Percentiles rank a stretch among this genome's conserved stretches.
Conservation (phyloP, 2,113 vertebrate genomes). For the Tyrannus savana region DNA sequence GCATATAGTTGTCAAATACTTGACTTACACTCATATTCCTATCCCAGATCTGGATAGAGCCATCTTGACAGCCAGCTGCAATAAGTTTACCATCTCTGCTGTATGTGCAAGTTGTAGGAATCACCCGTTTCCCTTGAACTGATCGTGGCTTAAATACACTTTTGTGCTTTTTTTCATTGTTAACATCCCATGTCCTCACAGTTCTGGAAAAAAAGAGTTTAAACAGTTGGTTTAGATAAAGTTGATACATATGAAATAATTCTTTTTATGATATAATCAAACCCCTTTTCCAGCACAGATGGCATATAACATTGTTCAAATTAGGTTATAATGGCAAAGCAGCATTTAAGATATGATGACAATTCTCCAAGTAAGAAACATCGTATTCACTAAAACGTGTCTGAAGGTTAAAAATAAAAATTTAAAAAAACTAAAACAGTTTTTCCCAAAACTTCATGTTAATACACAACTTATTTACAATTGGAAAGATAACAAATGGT, state of each 20-base stretch:
- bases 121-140: constrained; percentile 90
- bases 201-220: constrained; percentile 77
- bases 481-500: background rate
- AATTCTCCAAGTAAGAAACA: background rate
- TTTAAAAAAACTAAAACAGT: background rate
- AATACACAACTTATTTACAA: background rate
- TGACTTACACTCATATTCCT: constrained; percentile 91
- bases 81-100: constrained; percentile 93
- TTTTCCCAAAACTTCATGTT: background rate
- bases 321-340: background rate
- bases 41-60: constrained; percentile 98
- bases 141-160: constrained; percentile 91
- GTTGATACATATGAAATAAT: background rate
- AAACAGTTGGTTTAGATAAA: background rate
- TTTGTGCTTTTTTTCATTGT: constrained; percentile 92
- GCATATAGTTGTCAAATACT: background rate
- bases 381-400: background rate
- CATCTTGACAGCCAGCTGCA: constrained; percentile 94
- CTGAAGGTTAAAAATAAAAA: background rate
- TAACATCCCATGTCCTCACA: constrained; percentile 94
- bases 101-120: constrained; percentile 91
- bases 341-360: background rate
- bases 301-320: background rate
- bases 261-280: background rate
- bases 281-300: background rate